Base-by-base conservation (phyloP, 2,113 vertebrate genomes). In the Vulpes ferrilata region DNA sequence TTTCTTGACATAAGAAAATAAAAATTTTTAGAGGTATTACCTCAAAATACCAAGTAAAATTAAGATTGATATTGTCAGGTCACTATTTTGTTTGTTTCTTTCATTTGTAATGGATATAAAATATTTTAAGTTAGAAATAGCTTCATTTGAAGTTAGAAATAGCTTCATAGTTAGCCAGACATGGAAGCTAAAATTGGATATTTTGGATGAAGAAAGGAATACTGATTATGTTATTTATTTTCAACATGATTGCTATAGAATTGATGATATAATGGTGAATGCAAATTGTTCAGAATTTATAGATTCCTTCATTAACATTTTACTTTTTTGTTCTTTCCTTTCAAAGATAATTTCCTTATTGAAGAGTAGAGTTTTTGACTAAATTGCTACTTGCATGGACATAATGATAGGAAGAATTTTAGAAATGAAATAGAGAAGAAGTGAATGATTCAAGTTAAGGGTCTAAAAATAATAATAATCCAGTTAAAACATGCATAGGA, bases 401-500 rank as follows among this genome's bases (percentile, higher is more conserved):
- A 79, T 93, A 96, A 97, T 94, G 32, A 82, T n/a, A 88, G 73
- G 81, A 93, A 35, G 60, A 83, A 81, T 53, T 93, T 69, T 95
- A 64, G 83, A 95, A 96, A 80, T 92, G 43, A 43, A 25, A 71
- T 57, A 74, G 16, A 67, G 51, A 83, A 88, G 59, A 81, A 25
- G 12, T 90, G 59, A 88, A 79, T 73, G 23, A 74, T 38, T 95
- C 15, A 93, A 91, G 91, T 96, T 89, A 89, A 19, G n/a, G 76
- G 38, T 89, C 88, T 96, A 88, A 98, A 98, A 97, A 91, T 90
- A 95, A 79, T 85, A 87, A 87, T 53, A 23, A 81, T 86, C 27
- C 32, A 57, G 12, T 62, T 95, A 82, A 94, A 95, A 79, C 13
- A 25, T 96, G 38, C 12, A 69, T 89, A 55, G 11, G 11, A 90